Evolutionary conservation across 2,888 invertebrate species (phyloP), one percentile per base, ranked within the genome.

Genomic region (Heterodera filipjevi): DNA sequence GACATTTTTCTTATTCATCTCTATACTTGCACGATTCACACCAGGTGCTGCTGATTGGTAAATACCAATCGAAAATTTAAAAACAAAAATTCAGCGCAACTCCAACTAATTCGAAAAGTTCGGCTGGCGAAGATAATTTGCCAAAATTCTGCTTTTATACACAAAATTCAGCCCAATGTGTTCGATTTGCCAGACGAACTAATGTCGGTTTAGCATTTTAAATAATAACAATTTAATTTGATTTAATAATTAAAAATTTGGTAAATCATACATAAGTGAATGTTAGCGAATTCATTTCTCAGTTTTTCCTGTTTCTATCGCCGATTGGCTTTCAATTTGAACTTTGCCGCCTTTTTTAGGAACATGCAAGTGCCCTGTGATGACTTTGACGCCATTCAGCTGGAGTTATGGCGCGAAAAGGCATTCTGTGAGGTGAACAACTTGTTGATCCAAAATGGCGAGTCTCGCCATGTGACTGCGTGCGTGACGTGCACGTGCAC

Each of bases 111-210:
- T 77, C 92, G 95, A 1, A 96, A 95, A 90, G 92, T 93, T 1
- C 95, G 95, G 0, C 89, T 96, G 68, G 93, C 95, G 0, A 95
- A 95, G 90, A 90, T 95, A 0, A 90, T 95, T 81, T 96, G 96
- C 87, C 94, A 95, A 82, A 96, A 96, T 91, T 93, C 95, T 90
- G 95, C 96, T 89, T 91, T 93, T 10, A 92, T 84, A 49, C 76
- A 93, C 14, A 94, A 94, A 78, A 94, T 96, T 90, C 96, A 96
- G 89, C 92, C 95, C 75, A 94, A 94, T 3, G 93, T 94, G 0
- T 95, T 96, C 88, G 95, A 96, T 89, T 91, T 95, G 80, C 95
- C 96, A 0, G 89, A 89, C 78, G 81, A 86, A 32, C 81, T 86
- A 74, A 79, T 83, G 88, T 79, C 53, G 35, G 74, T 46, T 19